Evolutionary conservation across 2,797 vertebrate genomes (phyloP).

Genomic region (Otolemur crassicaudatus): DNA sequence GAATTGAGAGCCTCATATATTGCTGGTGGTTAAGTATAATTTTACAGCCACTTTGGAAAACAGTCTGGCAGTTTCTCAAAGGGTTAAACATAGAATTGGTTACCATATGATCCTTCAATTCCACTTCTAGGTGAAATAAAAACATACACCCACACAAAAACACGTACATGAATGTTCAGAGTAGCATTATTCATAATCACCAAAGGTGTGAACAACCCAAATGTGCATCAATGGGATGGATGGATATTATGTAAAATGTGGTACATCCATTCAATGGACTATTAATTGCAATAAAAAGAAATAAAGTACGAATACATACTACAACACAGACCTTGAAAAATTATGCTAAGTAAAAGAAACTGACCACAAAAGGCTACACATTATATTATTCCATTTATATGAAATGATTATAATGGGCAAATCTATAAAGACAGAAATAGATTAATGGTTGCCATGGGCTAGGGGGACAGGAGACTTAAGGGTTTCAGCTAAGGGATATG

Average conservation of each 20-base stretch:
- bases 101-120: not conserved
- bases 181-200: not conserved
- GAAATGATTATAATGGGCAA: not conserved
- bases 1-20: not conserved
- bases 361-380: not conserved
- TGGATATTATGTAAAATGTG: not conserved
- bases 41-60: not conserved
- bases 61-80: not conserved
- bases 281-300: slow-evolving; percentile 39
- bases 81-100: not conserved
- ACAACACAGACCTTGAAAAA: not conserved
- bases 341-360: not conserved
- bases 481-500: not conserved
- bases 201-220: not conserved
- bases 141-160: slow-evolving; percentile 4
- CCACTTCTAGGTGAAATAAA: not conserved
- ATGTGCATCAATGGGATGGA: not conserved
- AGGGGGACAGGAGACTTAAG: not conserved
- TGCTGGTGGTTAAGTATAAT: not conserved
- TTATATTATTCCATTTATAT: not conserved
- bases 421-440: slow-evolving; percentile 11
- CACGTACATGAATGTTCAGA: not conserved
- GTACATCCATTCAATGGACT: not conserved
- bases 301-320: not conserved
- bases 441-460: not conserved